Conservation (phyloP, 2,888 invertebrate genomes). For the Tricholauxania praeusta region DNA sequence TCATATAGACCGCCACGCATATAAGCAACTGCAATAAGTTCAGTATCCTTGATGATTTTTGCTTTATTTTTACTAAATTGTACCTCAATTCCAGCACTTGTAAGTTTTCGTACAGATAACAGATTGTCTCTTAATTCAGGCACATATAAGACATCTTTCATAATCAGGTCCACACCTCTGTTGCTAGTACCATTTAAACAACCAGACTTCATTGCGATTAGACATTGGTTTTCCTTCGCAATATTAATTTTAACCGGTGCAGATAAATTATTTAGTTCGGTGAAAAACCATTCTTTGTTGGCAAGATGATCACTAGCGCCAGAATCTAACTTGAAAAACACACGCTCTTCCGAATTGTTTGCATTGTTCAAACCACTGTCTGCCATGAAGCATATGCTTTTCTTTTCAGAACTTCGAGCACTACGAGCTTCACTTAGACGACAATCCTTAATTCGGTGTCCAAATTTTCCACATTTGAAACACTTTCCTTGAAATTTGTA, state of each 20-base stretch:
- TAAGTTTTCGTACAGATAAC: too few species aligned
- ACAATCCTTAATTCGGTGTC: not conserved
- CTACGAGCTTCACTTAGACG: constrained; percentile 2
- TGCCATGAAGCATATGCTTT: constrained; percentile 1
- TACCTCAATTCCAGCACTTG: too few species aligned
- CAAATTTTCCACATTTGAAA: not conserved
- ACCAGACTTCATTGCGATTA: not conserved
- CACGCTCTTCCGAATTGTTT: not conserved
- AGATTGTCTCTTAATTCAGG: not conserved
- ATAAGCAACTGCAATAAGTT: too few species aligned
- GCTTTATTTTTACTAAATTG: too few species aligned
- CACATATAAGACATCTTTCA: not conserved
- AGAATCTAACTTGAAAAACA: not conserved
- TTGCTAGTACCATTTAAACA: not conserved
- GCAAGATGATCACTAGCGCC: not conserved
- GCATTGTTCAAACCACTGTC: not conserved
- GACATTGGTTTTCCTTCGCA: not conserved
- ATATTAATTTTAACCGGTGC: too few species aligned
- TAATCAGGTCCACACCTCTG: not conserved
- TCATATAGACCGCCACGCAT: too few species aligned
- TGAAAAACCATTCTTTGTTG: too few species aligned
- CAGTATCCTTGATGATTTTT: too few species aligned
- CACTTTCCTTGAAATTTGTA: constrained; percentile 7
- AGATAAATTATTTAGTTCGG: too few species aligned
- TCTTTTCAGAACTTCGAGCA: not conserved